These are phyloP conservation scores for Lomographa bimaculata DNA, from an alignment of 2,888 invertebrate genomes.

Conservation along the genomic window DNA sequence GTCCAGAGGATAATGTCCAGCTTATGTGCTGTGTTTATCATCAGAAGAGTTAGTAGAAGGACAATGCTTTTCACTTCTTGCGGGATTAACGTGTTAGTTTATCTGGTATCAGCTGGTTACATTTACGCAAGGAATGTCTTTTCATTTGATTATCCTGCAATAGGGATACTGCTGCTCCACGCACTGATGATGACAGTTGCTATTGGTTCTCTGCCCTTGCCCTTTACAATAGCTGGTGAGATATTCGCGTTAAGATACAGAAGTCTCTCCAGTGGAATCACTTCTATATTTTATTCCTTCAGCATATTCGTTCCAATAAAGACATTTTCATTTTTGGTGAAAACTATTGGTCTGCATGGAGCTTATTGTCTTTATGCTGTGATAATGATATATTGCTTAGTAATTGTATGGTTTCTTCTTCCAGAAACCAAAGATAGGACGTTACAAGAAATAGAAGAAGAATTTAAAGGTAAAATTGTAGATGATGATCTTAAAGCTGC, in stretches of 20 bases:
- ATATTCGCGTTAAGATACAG: constrained; percentile 85
- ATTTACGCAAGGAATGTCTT: constrained; percentile 43
- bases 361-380: constrained; percentile 47
- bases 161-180: constrained; percentile 56
- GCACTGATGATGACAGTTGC: constrained; percentile 79
- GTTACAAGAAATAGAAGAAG: constrained; percentile 59
- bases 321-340: constrained; percentile 36
- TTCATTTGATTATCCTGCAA: constrained; percentile 45
- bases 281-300: constrained; percentile 41
- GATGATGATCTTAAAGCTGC: constrained; percentile 22
- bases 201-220: constrained; percentile 84
- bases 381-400: constrained; percentile 48
- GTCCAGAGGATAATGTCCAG: constrained; percentile 83
- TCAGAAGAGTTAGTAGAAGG: constrained; percentile 78
- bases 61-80: constrained; percentile 56
- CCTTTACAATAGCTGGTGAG: constrained; percentile 88
- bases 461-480: constrained; percentile 44
- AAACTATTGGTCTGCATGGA: constrained; percentile 37
- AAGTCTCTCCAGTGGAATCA: constrained; percentile 79
- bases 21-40: constrained; percentile 79
- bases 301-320: constrained; percentile 41
- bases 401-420: constrained; percentile 47
- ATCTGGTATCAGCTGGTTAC: constrained; percentile 52
- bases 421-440: constrained; percentile 63
- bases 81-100: constrained; percentile 49